phyloP scores from a whole-genome alignment of 2,888 invertebrate species.

The Bimastos eiseni region DNA sequence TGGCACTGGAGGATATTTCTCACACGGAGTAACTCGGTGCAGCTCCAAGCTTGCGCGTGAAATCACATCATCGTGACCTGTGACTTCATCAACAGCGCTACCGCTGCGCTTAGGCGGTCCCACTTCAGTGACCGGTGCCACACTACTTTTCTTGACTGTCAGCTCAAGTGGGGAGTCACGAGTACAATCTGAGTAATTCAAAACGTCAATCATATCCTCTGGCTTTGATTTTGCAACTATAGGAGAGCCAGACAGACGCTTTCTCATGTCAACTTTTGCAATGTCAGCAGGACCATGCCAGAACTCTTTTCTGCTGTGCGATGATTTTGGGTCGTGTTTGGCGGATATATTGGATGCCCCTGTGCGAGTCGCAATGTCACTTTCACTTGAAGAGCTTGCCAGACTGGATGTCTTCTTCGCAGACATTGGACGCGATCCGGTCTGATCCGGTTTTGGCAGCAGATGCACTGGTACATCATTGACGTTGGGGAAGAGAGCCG shows the following conservation, averaged over 20 bases:
- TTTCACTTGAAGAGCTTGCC: constrained; percentile 23
- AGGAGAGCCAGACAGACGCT: background rate
- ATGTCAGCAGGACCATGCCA: background rate
- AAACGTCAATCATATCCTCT: background rate
- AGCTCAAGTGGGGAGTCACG: constrained; percentile 15
- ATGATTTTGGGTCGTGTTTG: constrained; percentile 7
- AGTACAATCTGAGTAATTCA: constrained; percentile 15
- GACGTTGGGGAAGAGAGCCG: constrained; percentile 24
- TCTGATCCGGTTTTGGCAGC: constrained; percentile 4
- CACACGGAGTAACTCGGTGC: background rate
- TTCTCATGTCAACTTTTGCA: background rate
- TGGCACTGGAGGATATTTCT: background rate
- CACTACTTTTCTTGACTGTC: constrained; percentile 7
- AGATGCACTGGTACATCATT: constrained; percentile 9
- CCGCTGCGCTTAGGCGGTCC: background rate
- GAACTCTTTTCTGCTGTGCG: constrained; percentile 28
- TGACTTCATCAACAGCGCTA: background rate
- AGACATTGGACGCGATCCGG: background rate
- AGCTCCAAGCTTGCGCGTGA: background rate
- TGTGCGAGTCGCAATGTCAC: background rate
- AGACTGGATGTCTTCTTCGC: constrained; percentile 14
- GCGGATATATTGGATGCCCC: background rate
- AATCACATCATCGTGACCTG: background rate
- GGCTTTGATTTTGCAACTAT: constrained; percentile 8
- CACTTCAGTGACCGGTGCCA: background rate